Evolutionary conservation across 2,888 invertebrate genomes (phyloP).

Genomic region (Euplagia quadripunctaria): DNA sequence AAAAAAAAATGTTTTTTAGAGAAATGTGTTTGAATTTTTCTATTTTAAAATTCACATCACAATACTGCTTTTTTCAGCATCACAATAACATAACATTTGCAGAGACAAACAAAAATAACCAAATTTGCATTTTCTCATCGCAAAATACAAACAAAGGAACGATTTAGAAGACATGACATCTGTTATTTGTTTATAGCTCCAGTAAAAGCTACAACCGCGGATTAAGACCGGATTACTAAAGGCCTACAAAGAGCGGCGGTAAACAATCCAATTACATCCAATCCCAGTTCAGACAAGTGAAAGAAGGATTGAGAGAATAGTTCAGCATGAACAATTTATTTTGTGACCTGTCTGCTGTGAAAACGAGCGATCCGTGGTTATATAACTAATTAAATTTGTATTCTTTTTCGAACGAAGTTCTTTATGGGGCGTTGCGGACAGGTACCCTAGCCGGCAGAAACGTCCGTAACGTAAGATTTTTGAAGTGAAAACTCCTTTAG

Average conservation of each 20-base stretch:
- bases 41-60: too few species aligned
- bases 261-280: conserved; percentile 50
- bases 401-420: too few species aligned
- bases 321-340: conserved; percentile 29
- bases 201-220: conserved; percentile 35
- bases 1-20: too few species aligned
- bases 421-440: too few species aligned
- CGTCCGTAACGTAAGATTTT: too few species aligned
- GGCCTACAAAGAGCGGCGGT: conserved; percentile 36
- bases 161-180: conserved; percentile 22
- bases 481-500: too few species aligned
- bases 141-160: conserved; percentile 18
- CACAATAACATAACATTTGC: background rate
- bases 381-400: background rate
- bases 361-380: conserved; percentile 11
- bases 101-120: background rate
- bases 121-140: background rate
- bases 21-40: too few species aligned
- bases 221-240: conserved; percentile 45
- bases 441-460: too few species aligned
- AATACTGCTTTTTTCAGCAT: background rate
- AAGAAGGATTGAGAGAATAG: conserved; percentile 34
- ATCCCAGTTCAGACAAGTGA: conserved; percentile 44
- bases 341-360: conserved; percentile 17
- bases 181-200: conserved; percentile 36